A percentile compares a stretch with the other conserved stretches of the same genome.
Evolutionary conservation across 2,113 vertebrate genomes (phyloP).

Genomic region (Muscicapa adusta): DNA sequence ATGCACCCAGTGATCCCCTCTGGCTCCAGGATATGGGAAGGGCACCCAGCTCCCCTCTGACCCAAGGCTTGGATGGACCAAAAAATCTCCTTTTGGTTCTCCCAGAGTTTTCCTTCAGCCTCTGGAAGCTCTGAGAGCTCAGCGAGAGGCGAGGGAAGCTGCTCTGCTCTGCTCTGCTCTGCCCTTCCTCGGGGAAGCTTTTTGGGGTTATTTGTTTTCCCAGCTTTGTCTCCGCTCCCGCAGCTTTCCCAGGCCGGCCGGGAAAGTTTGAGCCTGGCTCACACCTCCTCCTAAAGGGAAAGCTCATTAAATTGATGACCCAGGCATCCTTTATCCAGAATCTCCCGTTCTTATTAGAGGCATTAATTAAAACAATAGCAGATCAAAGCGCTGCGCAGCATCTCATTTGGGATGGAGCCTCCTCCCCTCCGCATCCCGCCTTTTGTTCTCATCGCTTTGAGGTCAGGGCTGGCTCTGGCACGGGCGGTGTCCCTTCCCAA

Average conservation of each 20-base stretch:
- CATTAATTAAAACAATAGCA: slow-evolving; percentile 45
- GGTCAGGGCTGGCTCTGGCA: background rate
- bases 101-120: background rate
- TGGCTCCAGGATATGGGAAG: rapidly evolving
- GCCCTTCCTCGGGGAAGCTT: background rate
- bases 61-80: rapidly evolving
- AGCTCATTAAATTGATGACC: slow-evolving; percentile 25
- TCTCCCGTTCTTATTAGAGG: background rate
- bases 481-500: rapidly evolving
- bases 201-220: background rate
- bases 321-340: slow-evolving; percentile 7
- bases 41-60: background rate
- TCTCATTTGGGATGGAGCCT: background rate
- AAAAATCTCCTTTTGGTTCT: rapidly evolving
- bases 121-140: background rate
- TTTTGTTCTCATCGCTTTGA: background rate
- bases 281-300: background rate
- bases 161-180: too few species aligned
- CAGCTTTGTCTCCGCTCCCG: background rate
- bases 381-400: background rate
- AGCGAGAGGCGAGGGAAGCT: rapidly evolving
- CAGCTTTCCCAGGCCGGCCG: slow-evolving; percentile 8
- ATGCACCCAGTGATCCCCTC: rapidly evolving
- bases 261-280: background rate
- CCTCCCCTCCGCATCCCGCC: background rate